Evolutionary conservation across 2,888 invertebrate genomes (phyloP), one percentile per base, ranked within the genome.

Genomic region (Patella depressa): DNA sequence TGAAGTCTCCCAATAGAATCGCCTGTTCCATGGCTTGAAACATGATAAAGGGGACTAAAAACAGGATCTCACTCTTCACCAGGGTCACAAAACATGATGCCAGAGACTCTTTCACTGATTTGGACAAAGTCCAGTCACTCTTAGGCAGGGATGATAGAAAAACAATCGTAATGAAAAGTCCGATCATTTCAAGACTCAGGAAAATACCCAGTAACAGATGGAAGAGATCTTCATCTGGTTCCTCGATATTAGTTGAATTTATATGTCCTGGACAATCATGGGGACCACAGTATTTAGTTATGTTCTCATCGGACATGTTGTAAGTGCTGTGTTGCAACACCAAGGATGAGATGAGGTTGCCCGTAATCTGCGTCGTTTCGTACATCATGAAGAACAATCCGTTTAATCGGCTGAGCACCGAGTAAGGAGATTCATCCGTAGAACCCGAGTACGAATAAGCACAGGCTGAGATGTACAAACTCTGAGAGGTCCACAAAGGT

Each of bases 401-500:
- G 79, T 89, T 89, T 77, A 88, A 88, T 45, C 83, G 82, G 71
- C 85, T 87, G n/a, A 90, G 79, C 34, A 87, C 82, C 2, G 82
- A 79, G 79, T 88, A 87, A 0, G 81, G 84, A 2, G 86, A 80
- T 75, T 85, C 79, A 0, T 78, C 77, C 1, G 81, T 84, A 14
- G 81, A 78, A 70, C 84, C 83, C 9, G 89, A 85, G 76, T 86
- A 85, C 7, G 87, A 86, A 78, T 81, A 83, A 29, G 89, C 88
- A 24, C 86, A 83, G 24, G 87, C 85, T 0, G 90, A 83, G 29
- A 90, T 82, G 80, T 89, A 89, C n/a, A 88, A 85, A 34, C 87
- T 83, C 84, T 90, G 88, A 1, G 88, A 86, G 1, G 87, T 88
- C 89, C 90, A 90, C 78, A 89, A 79, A 12, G 89, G 89, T 9